Base-by-base conservation (phyloP, 2,113 vertebrate genomes). In the Oryzias melastigma region DNA sequence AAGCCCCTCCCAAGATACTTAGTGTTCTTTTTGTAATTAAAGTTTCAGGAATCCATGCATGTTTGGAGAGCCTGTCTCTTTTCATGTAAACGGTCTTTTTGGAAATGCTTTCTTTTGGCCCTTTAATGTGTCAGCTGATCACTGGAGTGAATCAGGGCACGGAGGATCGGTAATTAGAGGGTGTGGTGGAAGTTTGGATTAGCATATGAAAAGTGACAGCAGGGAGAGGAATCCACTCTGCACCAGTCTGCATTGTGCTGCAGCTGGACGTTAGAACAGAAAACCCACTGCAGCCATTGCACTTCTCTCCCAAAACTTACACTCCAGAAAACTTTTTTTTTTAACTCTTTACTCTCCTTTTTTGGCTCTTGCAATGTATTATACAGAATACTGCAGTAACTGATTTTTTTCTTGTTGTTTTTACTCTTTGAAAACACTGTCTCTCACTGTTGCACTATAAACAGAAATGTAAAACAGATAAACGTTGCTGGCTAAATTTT, bases 181-280 rank as follows among this genome's bases (percentile, higher is more conserved):
- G 61, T 65, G 73, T 69, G 70, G 60, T 57, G 27, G 22, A 60
- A 53, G 42, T 55, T 71, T 14, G 22, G 29, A 89, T 89, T 89
- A 81, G 46, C 86, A 85, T 84, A 57, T 79, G 80, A 87, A 89
- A 79, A 12, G 62, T 73, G 74, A 68, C 69, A 70, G 75, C 62
- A 54, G 65, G 66, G 71, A 82, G 67, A 55, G 47, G 66, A 69
- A 61, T 81, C 81, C 14, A 44, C 62, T 51, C 47, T 68, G 73
- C 15, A 8, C 27, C 40, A 55, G 29, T 60, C 44, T 54, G 73
- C 54, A 69, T 56, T 82, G 73, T 60, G 46, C 45, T 44, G 44
- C 47, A 47, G 54, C 42, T 18, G 20, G 68, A 62, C 17, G 54
- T 71, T 54, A 49, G 62, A 25, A 64, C 49, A 51, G 59, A 19